These are phyloP conservation scores for Molossus molossus DNA, from an alignment of 2,797 vertebrate genomes.

Conservation along the genomic window DNA sequence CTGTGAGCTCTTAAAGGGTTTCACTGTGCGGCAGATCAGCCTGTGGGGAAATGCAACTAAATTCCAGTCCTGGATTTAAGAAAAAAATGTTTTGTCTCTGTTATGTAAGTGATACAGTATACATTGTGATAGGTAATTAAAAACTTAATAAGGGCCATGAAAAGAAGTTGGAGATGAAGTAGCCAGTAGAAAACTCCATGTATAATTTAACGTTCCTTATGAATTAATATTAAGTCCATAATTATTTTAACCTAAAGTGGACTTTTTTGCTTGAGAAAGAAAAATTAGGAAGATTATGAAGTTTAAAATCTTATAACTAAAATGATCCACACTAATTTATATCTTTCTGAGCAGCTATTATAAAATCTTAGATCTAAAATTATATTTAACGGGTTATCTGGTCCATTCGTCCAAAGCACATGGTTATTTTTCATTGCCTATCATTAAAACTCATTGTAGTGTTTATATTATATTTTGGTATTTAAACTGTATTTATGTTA, in stretches of 20 bases:
- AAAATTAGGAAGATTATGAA: neutral
- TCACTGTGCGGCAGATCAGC: neutral
- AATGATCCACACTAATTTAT: constrained; percentile 20
- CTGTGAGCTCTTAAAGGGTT: neutral
- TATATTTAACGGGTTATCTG: neutral
- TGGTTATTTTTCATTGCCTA: constrained; percentile 47
- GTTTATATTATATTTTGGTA: constrained; percentile 52
- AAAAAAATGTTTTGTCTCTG: constrained; percentile 13
- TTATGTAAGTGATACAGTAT: neutral
- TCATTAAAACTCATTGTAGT: constrained; percentile 63
- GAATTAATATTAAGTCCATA: constrained; percentile 35
- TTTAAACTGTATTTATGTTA: constrained; percentile 68
- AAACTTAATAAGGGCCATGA: neutral
- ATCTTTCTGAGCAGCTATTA: neutral
- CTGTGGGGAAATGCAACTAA: constrained; percentile 40
- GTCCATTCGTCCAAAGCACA: constrained; percentile 15
- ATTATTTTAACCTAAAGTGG: constrained; percentile 12
- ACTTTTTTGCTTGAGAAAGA: constrained; percentile 49
- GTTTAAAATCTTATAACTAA: constrained; percentile 44
- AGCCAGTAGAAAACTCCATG: neutral
- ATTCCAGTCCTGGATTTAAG: constrained; percentile 8
- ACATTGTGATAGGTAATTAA: neutral
- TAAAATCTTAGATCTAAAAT: constrained; percentile 44
- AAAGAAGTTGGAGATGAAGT: neutral
- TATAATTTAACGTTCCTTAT: constrained; percentile 45